Base-by-base conservation (phyloP, 2,113 vertebrate species). In the Eleginops maclovinus region DNA sequence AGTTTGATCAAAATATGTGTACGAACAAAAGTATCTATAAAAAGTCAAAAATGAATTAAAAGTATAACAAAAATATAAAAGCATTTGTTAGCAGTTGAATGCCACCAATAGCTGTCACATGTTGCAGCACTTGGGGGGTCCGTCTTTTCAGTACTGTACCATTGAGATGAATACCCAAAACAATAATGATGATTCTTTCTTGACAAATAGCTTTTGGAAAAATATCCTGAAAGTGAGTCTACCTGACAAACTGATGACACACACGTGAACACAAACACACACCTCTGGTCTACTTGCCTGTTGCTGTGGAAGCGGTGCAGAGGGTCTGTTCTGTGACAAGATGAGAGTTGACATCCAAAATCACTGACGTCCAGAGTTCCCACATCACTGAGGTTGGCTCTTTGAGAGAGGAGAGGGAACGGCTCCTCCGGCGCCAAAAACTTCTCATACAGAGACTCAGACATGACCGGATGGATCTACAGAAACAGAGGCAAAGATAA, bases 291-390 rank as follows among this genome's bases (percentile, higher is more conserved):
- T 59, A 56, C 79, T 74, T 78, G 95, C 98, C 97, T 97, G 95
- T 97, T 97, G 83, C 95, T 96, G 87, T 98, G 95, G 90, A 99
- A 97, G 79, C 97, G 97, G 81, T 93, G 97, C 22, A 99, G 93
- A 2, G 97, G 97, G 83, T 99, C 96, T 3, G 98, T 99, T 78
- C 97, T 94, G 91, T 99, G 97, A 92, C 97, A 99, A 2, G 98
- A 99, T 0, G 97, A 99, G 11, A 98, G 94, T 81, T 97, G 97
- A 92, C 95, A 99, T 74, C 97, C 96, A 72, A 99, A 98, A 89
- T 98, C 97, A 87, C 97, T 98, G 86, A 96, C 96, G 51, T 99
- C 97, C 87, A 98, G 87, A 7, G 96, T 97, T 61, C 96, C 96
- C 53, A 97, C 96, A 79, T 99, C 98, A 76, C 97, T 97, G 77